Evolutionary conservation across 1,140 invertebrate species (phyloP), one percentile per base, ranked within the genome.

Genomic region (Megalonaias nervosa): DNA sequence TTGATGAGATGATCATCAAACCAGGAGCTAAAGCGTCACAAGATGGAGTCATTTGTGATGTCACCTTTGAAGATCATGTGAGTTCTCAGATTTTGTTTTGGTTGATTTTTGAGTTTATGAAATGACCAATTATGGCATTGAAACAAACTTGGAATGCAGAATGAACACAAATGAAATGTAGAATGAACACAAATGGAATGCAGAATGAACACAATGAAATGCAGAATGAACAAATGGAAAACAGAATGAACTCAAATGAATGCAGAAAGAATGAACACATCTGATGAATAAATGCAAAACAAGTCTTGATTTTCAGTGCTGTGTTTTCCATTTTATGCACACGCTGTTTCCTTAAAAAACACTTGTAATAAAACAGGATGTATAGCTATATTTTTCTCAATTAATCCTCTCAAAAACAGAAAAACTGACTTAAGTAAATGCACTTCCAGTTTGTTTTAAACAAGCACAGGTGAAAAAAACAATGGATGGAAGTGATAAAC

Each of bases 1-100:
- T 98, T 67, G 94, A 95, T 94, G 92, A 92, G 82, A 88, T 86
- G 71, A 89, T 91, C 19, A 85, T 91, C 1, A 76, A 87, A 58
- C 89, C 89, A n/a, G 87, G 86, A 6, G 83, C 81, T 55, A 86
- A 93, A 78, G 89, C 85, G 74, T 85, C 89, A n/a, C 91, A 91
- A 67, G 90, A 91, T 4, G 91, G 92, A 65, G 90, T 91, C 59
- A 89, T 92, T 78, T 89, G 77, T 31, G 89, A 89, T 85, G 89
- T 86, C 57, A 86, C 84, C 55, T 67, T 87, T 16, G 86, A 84
- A 74, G 89, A 91, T 79, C 90, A 91, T 85, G 90, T 91, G 79
- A 86, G 88, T 82, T 56, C 14, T 60, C 19, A 2, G 13, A 60
- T 55, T 26, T 38, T 19, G 5, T 19, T 73, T 21, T 15, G 26